Percentiles rank a stretch among this genome's conserved stretches.
phyloP scores from a whole-genome alignment of 2,888 invertebrate genomes.

The Cheilosia variabilis region DNA sequence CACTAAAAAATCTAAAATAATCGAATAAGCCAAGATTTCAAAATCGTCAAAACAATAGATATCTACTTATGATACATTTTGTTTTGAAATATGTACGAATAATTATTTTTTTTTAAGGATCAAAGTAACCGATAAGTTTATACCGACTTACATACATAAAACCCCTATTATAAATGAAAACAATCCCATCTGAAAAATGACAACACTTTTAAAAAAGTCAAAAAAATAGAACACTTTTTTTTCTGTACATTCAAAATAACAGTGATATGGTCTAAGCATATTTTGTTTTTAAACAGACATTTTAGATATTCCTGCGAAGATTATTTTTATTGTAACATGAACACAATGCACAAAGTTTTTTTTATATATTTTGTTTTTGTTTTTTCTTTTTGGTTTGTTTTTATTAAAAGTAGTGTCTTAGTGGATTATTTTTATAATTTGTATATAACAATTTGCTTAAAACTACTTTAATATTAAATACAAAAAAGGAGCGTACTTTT shows the following conservation, averaged over 20 bases:
- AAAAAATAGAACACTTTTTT: constrained; percentile 39
- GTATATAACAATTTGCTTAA: constrained; percentile 73
- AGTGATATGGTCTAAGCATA: constrained; percentile 74
- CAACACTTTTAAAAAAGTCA: constrained; percentile 42
- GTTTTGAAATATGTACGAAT: constrained; percentile 25
- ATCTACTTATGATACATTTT: constrained; percentile 4
- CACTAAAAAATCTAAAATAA: constrained; percentile 45
- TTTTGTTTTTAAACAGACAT: constrained; percentile 66
- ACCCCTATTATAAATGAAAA: constrained; percentile 39
- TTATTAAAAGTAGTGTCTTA: constrained; percentile 64
- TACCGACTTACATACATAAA: constrained; percentile 21
- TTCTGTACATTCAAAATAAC: constrained; percentile 69
- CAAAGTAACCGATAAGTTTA: constrained; percentile 22
- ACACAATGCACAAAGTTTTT: constrained; percentile 74
- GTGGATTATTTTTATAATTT: constrained; percentile 61
- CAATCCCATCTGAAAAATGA: constrained; percentile 42
- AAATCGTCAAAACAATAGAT: constrained; percentile 26
- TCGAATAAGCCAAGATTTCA: not conserved
- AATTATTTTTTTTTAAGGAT: not conserved
- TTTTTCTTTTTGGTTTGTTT: not conserved
- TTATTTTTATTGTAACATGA: constrained; percentile 74
- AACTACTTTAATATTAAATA: constrained; percentile 68
- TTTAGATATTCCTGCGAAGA: constrained; percentile 72
- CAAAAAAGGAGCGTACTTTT: constrained; percentile 72
- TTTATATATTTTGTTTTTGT: constrained; percentile 38